These are phyloP conservation scores for Hedychridium roseum DNA, from an alignment of 2,888 invertebrate species.

Conservation along the genomic window DNA sequence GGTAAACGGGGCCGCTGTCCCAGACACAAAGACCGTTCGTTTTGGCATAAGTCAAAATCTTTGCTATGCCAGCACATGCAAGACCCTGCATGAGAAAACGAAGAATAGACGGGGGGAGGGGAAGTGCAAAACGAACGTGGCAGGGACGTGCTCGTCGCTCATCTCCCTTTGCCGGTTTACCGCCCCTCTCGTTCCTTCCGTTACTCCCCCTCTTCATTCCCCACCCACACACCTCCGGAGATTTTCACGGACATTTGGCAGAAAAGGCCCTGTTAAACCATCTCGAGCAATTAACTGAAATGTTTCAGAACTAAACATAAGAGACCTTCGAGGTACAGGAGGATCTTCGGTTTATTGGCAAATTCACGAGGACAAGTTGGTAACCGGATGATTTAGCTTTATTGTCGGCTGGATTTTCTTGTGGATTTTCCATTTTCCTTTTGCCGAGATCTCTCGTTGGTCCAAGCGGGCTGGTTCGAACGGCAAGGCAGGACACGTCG, in stretches of 20 bases:
- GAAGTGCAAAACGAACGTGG: background rate
- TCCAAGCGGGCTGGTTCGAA: slow-evolving; percentile 16
- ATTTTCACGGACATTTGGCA: no score
- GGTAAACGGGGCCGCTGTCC: slow-evolving; percentile 35
- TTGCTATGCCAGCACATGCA: slow-evolving; percentile 50
- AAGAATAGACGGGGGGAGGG: background rate
- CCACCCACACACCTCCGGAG: background rate
- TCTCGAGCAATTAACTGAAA: no score
- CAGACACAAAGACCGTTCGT: slow-evolving; percentile 60
- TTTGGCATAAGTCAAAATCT: slow-evolving; percentile 62
- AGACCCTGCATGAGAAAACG: background rate
- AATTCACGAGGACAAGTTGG: no score
- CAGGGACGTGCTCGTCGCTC: no score
- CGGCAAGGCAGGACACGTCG: background rate
- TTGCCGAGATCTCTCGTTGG: slow-evolving; percentile 3
- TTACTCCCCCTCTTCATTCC: background rate
- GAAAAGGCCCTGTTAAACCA: no score
- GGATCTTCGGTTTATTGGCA: no score
- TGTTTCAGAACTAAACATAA: no score
- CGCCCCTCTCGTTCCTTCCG: background rate
- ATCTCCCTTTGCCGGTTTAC: no score
- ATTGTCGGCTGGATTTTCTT: no score
- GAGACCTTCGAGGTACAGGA: no score
- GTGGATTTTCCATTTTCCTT: no score
- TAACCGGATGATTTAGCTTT: no score